Base-by-base conservation (phyloP, 1,140 invertebrate species). In the Papilio aristodemus region DNA sequence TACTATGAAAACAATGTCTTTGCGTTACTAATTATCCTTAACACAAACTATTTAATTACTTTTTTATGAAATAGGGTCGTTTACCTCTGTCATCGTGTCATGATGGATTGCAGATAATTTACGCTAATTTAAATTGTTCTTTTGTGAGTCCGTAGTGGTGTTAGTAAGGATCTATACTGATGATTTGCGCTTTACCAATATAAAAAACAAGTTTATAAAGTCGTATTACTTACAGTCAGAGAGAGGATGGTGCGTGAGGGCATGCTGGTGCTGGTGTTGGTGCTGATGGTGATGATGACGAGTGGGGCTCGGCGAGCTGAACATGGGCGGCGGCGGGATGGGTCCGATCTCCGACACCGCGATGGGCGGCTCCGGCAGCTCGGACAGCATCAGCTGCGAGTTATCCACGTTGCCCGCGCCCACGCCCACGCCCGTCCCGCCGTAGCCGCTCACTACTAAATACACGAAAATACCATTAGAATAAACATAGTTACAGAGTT, bases 281-380 rank as follows among this genome's bases (percentile, higher is more conserved):
- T 89, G 85, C 73, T 86, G 90, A 76, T 86, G 87, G 72, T 89
- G 85, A 73, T 86, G 90, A 76, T 92, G 90, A 63, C 77, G 95
- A 86, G 95, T 95, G 54, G 96, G 96, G 89, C 95, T 96, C 32
- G 96, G 96, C 68, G 96, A 97, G 86, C 96, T 97, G 93, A 98
- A 98, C 97, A 98, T 98, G 67, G 97, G 97, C 67, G 97, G 97
- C 73, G 97, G 97, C 80, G 97, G 97, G 87, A 98, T 98, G 50
- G 97, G 97, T 38, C 97, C 97, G 86, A 98, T 98, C 85, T 98
- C 97, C 67, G 96, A 97, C 13, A 98, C 90, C 10, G 96, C 96
- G 79, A 98, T 97, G 71, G 97, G 97, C 59, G 97, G 97, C 89
- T 98, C 97, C 62, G 97, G 97, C 77, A 97, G 92, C 83, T 97